These are phyloP conservation scores for Allophyes oxyacanthae DNA, from an alignment of 2,888 invertebrate genomes.

Conservation along the genomic window DNA sequence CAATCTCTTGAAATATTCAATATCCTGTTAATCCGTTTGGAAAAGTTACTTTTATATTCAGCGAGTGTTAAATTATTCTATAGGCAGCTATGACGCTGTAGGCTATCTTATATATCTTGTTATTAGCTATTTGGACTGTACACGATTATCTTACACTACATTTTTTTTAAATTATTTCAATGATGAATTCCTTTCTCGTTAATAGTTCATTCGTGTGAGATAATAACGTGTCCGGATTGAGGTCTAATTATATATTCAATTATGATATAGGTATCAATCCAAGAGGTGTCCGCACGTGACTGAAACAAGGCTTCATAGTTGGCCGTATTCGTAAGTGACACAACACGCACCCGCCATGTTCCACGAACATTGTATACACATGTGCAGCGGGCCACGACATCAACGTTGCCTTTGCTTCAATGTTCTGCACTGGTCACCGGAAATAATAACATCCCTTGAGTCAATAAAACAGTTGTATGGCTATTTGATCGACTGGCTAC, in stretches of 20 bases:
- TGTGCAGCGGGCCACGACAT: conserved; percentile 10
- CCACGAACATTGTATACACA: conserved; percentile 15
- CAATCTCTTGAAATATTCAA: conserved; percentile 60
- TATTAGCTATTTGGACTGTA: conserved; percentile 5
- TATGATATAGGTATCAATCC: too few relatives aligned
- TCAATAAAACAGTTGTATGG: not conserved
- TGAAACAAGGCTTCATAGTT: not conserved
- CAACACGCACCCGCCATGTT: not conserved
- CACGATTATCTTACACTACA: too few relatives aligned
- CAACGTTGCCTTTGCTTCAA: conserved; percentile 7
- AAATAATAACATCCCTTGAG: conserved; percentile 1
- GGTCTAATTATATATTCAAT: too few relatives aligned
- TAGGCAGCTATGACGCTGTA: conserved; percentile 21
- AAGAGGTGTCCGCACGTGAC: too few relatives aligned
- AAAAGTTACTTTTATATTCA: conserved; percentile 61
- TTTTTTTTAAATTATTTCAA: too few relatives aligned
- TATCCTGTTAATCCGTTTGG: conserved; percentile 58
- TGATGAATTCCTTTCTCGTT: not conserved
- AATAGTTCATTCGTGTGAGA: too few relatives aligned
- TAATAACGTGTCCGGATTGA: too few relatives aligned
- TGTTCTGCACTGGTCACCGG: conserved; percentile 3
- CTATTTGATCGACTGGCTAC: not conserved
- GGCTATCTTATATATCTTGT: conserved; percentile 28
- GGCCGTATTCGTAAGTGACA: not conserved
- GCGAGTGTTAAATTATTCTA: conserved; percentile 52